Conservation (phyloP, 2,797 vertebrate species). For the Enteromius radiatus region DNA sequence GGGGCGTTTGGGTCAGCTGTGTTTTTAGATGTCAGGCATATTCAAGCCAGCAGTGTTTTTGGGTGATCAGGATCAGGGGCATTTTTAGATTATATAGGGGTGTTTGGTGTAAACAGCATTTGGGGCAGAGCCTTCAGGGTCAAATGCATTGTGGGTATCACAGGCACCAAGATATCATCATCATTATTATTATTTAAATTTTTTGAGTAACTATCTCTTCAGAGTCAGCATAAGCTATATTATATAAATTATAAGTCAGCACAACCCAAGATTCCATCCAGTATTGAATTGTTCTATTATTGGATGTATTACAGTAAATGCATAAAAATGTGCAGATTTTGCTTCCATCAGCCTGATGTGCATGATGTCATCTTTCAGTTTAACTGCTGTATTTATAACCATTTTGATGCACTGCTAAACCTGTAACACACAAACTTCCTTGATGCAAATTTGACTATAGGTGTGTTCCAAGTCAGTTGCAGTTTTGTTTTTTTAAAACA, state of each 20-base stretch:
- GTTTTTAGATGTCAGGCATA: too few relatives aligned
- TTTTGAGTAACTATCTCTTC: not conserved
- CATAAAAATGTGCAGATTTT: not conserved
- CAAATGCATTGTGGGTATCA: too few relatives aligned
- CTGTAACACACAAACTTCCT: not conserved
- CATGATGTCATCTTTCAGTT: not conserved
- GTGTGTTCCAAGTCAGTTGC: not conserved
- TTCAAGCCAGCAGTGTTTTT: not conserved
- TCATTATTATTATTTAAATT: too few relatives aligned
- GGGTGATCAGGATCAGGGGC: not conserved
- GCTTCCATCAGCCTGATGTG: not conserved
- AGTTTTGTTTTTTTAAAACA: not conserved
- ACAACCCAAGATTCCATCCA: not conserved
- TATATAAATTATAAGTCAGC: too few relatives aligned
- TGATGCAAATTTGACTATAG: not conserved
- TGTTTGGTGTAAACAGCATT: not conserved
- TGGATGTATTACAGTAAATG: not conserved
- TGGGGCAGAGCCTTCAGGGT: not conserved
- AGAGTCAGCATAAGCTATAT: not conserved
- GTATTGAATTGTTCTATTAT: not conserved
- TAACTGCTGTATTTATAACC: not conserved
- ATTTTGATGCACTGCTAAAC: not conserved
- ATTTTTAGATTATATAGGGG: not conserved
- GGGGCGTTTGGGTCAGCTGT: too few relatives aligned
- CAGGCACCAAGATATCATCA: not conserved